These are phyloP conservation scores for Stegostoma tigrinum DNA, from an alignment of 2,113 vertebrate genomes.

Conservation along the genomic window DNA sequence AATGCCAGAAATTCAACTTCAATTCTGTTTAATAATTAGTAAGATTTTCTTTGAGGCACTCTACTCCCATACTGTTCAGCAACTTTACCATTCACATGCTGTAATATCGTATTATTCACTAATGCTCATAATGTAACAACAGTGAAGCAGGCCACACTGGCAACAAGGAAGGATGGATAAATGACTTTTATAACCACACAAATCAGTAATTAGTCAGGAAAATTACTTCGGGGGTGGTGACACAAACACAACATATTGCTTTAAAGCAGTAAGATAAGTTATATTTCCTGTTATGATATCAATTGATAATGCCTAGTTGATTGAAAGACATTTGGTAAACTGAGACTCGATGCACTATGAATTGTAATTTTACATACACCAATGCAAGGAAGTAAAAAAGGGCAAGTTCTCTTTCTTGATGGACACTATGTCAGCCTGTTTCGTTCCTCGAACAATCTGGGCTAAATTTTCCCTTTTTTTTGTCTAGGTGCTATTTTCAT, in stretches of 20 bases:
- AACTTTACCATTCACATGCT: background rate
- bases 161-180: background rate
- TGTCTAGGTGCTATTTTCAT: no score
- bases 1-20: background rate
- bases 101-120: background rate
- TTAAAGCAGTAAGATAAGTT: background rate
- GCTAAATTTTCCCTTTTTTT: background rate
- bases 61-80: background rate
- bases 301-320: background rate
- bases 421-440: background rate
- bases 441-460: background rate
- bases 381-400: background rate
- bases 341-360: background rate
- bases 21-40: background rate
- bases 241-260: background rate
- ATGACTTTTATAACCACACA: background rate
- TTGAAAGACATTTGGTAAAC: background rate
- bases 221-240: background rate
- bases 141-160: background rate
- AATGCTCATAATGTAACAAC: background rate
- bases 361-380: background rate
- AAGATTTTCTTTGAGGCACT: background rate
- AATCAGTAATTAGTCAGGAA: background rate
- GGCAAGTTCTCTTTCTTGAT: background rate
- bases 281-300: background rate